These are phyloP conservation scores for Phainopepla nitens DNA, from an alignment of 2,113 vertebrate species.

Conservation along the genomic window DNA sequence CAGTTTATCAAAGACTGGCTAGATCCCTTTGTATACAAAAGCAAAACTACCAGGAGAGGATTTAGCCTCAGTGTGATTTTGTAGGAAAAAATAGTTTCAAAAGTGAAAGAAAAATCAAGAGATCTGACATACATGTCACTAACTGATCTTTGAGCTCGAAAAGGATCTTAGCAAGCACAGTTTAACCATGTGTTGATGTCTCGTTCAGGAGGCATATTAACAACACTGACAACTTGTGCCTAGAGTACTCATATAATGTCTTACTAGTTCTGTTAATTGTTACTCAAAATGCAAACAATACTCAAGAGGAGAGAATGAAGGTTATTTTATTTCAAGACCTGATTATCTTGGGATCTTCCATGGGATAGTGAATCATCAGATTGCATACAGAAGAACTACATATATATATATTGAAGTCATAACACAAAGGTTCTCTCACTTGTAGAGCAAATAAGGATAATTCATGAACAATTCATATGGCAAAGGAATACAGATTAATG, in stretches of 20 bases:
- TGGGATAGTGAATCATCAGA: neutral
- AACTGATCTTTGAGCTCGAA: conserved; percentile 13
- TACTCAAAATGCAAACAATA: conserved; percentile 13
- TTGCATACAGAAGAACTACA: neutral
- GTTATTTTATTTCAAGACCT: neutral
- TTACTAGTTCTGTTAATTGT: conserved; percentile 45
- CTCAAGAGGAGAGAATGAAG: neutral
- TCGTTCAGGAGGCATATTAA: neutral
- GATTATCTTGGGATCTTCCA: neutral
- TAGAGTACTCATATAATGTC: neutral
- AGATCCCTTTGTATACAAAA: neutral
- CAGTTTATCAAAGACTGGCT: neutral
- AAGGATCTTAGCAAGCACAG: neutral
- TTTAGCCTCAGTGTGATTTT: neutral
- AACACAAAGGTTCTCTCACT: neutral
- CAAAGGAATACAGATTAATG: neutral
- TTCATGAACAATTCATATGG: neutral
- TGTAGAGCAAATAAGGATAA: neutral
- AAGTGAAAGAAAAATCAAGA: neutral
- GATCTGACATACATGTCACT: neutral
- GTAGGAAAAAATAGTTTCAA: neutral
- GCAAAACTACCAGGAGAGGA: neutral
- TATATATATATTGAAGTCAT: neutral
- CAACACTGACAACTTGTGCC: neutral
- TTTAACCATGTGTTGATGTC: neutral